phyloP scores from a whole-genome alignment of 2,888 invertebrate genomes.

The Elgonia sp. region DNA sequence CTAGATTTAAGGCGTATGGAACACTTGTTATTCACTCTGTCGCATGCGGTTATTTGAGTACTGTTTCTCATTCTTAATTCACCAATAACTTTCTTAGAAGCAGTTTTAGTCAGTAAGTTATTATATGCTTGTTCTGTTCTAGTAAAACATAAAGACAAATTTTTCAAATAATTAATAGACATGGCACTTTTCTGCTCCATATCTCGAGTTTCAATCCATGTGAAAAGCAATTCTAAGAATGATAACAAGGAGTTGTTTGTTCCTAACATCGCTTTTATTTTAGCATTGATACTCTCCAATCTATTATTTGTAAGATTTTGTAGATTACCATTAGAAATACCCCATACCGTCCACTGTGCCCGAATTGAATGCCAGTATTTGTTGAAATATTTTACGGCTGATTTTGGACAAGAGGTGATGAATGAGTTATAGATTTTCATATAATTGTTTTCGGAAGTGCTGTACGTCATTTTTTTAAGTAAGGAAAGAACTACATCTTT shows the following conservation, averaged over 20 bases:
- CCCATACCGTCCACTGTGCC: conserved; percentile 38
- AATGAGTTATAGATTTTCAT: not conserved
- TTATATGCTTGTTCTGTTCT: not conserved
- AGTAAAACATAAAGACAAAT: not conserved
- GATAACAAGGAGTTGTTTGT: conserved; percentile 26
- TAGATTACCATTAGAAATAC: conserved; percentile 40
- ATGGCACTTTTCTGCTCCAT: conserved; percentile 1
- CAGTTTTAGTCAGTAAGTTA: conserved; percentile 1
- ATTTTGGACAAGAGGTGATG: not conserved
- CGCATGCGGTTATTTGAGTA: not conserved
- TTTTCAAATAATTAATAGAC: conserved; percentile 16
- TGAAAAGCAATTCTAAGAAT: conserved; percentile 41
- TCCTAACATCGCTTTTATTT: conserved; percentile 31
- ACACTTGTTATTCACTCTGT: not conserved
- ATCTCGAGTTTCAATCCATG: conserved; percentile 18
- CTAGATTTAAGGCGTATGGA: not conserved
- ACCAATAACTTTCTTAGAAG: not conserved
- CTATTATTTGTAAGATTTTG: conserved; percentile 40
- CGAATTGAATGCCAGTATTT: conserved; percentile 47
- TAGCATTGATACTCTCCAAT: conserved; percentile 47
- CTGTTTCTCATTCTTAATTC: not conserved
- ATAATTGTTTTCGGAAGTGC: conserved; percentile 8
- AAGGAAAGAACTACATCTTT: conserved; percentile 34
- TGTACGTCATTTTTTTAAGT: conserved; percentile 29
- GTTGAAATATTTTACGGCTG: conserved; percentile 34